Conservation (phyloP, 2,113 vertebrate species). For the Galemys pyrenaicus region DNA sequence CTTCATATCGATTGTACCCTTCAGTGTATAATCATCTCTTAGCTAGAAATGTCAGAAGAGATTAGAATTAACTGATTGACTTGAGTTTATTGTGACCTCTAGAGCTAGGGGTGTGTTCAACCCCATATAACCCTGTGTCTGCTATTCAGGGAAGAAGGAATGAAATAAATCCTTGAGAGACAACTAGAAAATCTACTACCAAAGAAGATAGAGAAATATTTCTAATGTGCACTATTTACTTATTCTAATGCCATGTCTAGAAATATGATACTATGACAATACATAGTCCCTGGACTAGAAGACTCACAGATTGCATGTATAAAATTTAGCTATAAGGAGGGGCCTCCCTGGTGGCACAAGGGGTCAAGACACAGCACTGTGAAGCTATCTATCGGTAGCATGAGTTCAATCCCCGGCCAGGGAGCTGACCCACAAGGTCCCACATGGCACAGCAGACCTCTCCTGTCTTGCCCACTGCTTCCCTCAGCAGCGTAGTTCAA, state of each 20-base stretch:
- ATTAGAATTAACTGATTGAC: not conserved
- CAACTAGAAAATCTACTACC: not conserved
- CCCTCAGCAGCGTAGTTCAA: too few relatives aligned
- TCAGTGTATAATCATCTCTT: not conserved
- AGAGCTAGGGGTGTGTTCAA: not conserved
- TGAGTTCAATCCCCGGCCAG: too few relatives aligned
- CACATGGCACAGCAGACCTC: too few relatives aligned
- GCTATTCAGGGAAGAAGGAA: not conserved
- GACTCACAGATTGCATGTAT: not conserved
- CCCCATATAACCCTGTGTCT: not conserved
- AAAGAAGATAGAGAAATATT: not conserved
- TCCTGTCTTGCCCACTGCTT: too few relatives aligned
- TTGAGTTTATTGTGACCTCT: not conserved
- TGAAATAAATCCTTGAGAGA: not conserved
- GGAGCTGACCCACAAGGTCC: too few relatives aligned
- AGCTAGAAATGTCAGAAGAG: not conserved
- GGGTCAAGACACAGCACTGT: too few relatives aligned
- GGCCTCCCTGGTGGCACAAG: too few relatives aligned
- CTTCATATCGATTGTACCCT: not conserved
- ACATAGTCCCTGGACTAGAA: not conserved
- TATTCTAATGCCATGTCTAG: not conserved
- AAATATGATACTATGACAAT: not conserved
- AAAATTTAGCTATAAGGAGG: not conserved
- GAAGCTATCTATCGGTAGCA: too few relatives aligned
- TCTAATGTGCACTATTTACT: not conserved